Conservation (phyloP, 92 coral and sea anemone species). For the Anthopleura xanthogrammica region DNA sequence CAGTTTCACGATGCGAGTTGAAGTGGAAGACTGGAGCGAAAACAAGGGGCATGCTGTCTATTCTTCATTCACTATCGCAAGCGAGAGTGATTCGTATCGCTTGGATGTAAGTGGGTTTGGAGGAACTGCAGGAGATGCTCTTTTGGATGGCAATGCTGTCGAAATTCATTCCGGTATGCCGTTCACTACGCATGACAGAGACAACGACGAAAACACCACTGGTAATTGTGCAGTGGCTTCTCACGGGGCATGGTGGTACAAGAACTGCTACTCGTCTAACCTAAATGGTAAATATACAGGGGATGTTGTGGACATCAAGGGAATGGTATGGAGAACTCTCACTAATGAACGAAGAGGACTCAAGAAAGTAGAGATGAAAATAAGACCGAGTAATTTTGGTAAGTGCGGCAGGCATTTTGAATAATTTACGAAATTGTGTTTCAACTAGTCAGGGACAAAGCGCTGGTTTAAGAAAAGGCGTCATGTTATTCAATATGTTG, state of each 20-base stretch:
- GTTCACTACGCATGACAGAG: slow-evolving; percentile 7
- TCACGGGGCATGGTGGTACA: slow-evolving; percentile 14
- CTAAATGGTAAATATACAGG: slow-evolving; percentile 4
- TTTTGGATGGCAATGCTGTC: neutral
- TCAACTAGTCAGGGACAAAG: too few species aligned
- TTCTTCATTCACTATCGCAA: neutral
- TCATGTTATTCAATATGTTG: too few species aligned
- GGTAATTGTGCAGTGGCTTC: neutral
- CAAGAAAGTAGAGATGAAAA: slow-evolving; percentile 7
- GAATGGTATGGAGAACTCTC: slow-evolving; percentile 1
- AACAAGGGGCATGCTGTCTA: neutral
- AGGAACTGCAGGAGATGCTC: neutral
- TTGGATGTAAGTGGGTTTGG: neutral
- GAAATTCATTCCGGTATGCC: neutral
- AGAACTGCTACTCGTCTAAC: slow-evolving; percentile 7
- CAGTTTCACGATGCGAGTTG: neutral
- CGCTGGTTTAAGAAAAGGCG: too few species aligned
- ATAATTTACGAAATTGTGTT: too few species aligned
- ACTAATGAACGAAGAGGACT: neutral
- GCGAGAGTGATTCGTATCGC: neutral
- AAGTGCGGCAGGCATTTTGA: too few species aligned
- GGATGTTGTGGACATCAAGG: neutral
- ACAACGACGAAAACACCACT: slow-evolving; percentile 2
- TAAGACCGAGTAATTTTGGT: neutral
- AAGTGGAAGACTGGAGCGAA: neutral